Percentiles rank a stretch among this genome's conserved stretches.
Conservation (phyloP, 2,113 vertebrate species). For the Archilochus colubris region DNA sequence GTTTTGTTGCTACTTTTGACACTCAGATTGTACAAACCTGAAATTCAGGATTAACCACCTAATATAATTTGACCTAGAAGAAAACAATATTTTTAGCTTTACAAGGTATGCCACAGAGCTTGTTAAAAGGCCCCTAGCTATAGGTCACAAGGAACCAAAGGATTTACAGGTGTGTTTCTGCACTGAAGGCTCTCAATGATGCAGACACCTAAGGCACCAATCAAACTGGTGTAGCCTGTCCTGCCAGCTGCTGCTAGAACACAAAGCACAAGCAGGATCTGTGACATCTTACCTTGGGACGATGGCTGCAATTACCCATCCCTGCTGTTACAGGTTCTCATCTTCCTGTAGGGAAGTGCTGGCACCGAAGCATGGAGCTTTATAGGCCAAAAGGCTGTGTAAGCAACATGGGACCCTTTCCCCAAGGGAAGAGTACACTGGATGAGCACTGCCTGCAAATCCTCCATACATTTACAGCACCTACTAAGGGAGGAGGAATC, state of each 20-base stretch:
- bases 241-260: background rate
- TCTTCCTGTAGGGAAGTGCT: background rate
- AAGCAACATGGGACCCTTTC: background rate
- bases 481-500: background rate
- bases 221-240: background rate
- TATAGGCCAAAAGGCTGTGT: background rate
- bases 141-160: background rate
- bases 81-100: background rate
- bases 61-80: background rate
- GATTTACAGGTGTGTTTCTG: background rate
- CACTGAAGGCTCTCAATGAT: background rate
- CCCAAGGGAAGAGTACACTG: background rate
- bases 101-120: background rate
- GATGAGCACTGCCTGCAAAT: background rate
- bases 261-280: background rate
- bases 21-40: background rate
- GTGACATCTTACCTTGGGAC: background rate
- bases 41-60: background rate
- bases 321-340: background rate
- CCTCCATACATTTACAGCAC: background rate
- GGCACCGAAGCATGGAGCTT: background rate
- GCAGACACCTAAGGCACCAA: background rate
- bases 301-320: background rate
- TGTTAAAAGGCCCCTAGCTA: background rate
- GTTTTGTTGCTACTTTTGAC: background rate